A percentile compares a stretch with the other conserved stretches of the same genome.
Evolutionary conservation across 2,113 vertebrate species (phyloP).

Genomic region (Bujurquina vittata): DNA sequence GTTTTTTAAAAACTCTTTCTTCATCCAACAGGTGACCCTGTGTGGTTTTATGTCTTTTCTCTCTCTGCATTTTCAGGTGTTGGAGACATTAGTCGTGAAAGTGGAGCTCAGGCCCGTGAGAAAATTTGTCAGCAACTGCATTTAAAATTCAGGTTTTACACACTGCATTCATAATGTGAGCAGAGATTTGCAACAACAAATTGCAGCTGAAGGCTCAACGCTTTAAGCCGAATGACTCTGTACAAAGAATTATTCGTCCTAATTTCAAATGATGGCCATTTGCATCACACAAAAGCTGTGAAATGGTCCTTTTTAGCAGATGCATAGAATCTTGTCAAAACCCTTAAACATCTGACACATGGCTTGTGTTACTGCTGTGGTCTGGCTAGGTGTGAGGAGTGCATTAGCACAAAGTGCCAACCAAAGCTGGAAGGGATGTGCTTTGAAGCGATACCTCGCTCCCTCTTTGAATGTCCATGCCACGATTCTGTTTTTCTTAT

Average conservation of each 20-base stretch:
- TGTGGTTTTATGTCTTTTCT: not conserved
- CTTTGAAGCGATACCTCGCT: not conserved
- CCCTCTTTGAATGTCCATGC: not conserved
- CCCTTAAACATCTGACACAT: conserved; percentile 12
- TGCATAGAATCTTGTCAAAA: not conserved
- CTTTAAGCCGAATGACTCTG: not conserved
- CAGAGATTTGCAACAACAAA: not conserved
- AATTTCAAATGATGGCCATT: not conserved
- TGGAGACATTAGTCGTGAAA: not conserved
- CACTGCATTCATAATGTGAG: conserved; percentile 24
- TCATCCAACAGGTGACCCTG: not conserved
- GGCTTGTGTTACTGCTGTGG: conserved; percentile 8
- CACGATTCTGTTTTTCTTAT: not conserved
- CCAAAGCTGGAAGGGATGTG: conserved; percentile 11
- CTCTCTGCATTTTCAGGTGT: not conserved
- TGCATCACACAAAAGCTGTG: not conserved
- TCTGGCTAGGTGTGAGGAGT: conserved; percentile 12
- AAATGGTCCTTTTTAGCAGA: not conserved
- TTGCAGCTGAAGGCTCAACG: not conserved
- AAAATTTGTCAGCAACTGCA: not conserved
- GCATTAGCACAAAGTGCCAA: conserved; percentile 39
- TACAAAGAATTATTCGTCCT: not conserved
- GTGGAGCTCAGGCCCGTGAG: not conserved
- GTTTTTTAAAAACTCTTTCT: not conserved
- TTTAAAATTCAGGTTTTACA: conserved; percentile 36